Evolutionary conservation across 2,797 vertebrate genomes (phyloP).

Genomic region (Sarcophilus harrisii): DNA sequence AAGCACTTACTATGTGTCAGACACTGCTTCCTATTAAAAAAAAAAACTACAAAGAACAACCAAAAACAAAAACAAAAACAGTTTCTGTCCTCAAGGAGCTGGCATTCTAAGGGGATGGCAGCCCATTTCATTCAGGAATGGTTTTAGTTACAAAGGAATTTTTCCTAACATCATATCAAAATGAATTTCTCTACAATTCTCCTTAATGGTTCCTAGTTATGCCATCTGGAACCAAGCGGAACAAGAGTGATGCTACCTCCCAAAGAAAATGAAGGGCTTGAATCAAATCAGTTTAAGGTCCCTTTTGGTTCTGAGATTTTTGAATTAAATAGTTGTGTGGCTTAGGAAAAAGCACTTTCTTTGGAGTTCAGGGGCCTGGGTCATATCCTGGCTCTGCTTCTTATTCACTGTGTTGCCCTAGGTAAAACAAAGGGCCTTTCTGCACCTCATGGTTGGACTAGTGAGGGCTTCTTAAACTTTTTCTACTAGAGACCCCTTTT

Average conservation of each 20-base stretch:
- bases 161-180: background rate
- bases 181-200: background rate
- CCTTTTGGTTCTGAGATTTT: background rate
- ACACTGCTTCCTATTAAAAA: background rate
- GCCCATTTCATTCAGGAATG: background rate
- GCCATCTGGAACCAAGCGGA: background rate
- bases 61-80: background rate
- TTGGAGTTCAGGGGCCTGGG: background rate
- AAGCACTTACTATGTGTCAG: background rate
- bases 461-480: no score
- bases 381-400: background rate
- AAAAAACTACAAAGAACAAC: background rate
- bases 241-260: background rate
- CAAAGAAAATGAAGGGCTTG: background rate
- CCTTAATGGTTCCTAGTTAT: background rate
- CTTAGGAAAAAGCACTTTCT: background rate
- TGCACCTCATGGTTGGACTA: background rate
- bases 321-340: background rate
- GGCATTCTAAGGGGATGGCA: background rate
- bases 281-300: background rate
- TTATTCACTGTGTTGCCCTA: background rate
- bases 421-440: background rate
- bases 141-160: background rate
- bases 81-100: background rate
- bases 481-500: no score